Conservation (phyloP, 1,140 invertebrate species). For the Tenebrio molitor region DNA sequence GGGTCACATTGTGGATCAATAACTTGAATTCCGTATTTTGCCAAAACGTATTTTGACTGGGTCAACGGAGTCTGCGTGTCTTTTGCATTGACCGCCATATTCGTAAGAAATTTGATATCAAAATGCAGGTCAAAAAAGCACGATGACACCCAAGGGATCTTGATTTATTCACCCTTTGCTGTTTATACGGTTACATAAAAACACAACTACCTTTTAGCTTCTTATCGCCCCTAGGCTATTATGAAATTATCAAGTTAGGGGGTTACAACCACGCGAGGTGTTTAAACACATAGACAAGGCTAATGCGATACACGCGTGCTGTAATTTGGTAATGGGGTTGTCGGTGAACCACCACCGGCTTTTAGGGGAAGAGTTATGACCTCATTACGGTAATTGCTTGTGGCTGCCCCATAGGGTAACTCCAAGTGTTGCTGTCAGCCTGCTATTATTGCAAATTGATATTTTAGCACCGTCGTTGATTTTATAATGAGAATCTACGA, state of each 20-base stretch:
- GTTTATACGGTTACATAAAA: conserved; percentile 53
- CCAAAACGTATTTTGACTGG: conserved; percentile 39
- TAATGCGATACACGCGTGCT: conserved; percentile 53
- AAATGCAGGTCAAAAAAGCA: background rate
- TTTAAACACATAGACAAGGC: conserved; percentile 54
- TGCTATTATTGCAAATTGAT: conserved; percentile 33
- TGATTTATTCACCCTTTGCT: conserved; percentile 49
- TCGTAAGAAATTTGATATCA: background rate
- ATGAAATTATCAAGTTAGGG: conserved; percentile 48
- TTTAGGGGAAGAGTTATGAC: conserved; percentile 57
- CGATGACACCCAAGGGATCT: conserved; percentile 21
- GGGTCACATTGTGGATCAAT: conserved; percentile 18
- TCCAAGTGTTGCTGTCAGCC: conserved; percentile 23
- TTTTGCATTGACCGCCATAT: background rate
- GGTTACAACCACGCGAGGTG: conserved; percentile 51
- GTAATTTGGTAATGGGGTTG: conserved; percentile 59
- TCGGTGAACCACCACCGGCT: conserved; percentile 45
- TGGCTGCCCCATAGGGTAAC: conserved; percentile 38
- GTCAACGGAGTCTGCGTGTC: background rate
- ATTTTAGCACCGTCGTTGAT: conserved; percentile 20
- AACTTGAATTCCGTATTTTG: conserved; percentile 43
- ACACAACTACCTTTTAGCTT: conserved; percentile 52
- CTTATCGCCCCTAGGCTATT: conserved; percentile 52
- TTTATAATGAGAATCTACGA: conserved; percentile 23
- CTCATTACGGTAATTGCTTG: conserved; percentile 57